These are phyloP conservation scores for Leptinotarsa haldemani DNA, from an alignment of 2,888 invertebrate species.

Conservation along the genomic window DNA sequence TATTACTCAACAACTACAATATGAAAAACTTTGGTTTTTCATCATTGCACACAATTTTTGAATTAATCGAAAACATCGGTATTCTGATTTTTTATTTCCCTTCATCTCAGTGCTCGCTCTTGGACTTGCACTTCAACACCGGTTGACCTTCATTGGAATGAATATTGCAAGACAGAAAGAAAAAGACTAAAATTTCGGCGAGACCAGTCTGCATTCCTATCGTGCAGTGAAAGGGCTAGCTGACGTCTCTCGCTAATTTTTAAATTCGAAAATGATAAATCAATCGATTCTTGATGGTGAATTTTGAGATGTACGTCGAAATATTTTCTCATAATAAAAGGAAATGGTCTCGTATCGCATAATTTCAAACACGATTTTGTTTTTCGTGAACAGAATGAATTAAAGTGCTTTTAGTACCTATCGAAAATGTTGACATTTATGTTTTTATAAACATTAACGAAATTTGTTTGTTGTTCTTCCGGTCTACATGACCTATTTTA, in stretches of 20 bases:
- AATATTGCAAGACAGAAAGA: slow-evolving; percentile 5
- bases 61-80: not conserved
- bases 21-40: too few species aligned
- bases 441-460: not conserved
- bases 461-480: too few species aligned
- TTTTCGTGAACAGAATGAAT: not conserved
- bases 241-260: not conserved
- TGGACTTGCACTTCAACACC: slow-evolving; percentile 18
- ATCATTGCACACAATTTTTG: not conserved
- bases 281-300: not conserved
- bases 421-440: not conserved
- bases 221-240: slow-evolving; percentile 2
- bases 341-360: not conserved
- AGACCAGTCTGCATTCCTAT: slow-evolving; percentile 5
- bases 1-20: too few species aligned
- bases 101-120: slow-evolving; percentile 3
- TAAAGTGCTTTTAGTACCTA: not conserved
- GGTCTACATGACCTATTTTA: too few species aligned
- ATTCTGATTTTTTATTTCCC: slow-evolving; percentile 1
- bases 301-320: not conserved
- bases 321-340: not conserved
- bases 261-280: not conserved
- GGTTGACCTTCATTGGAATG: slow-evolving; percentile 24
- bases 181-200: slow-evolving; percentile 23
- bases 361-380: not conserved